These are phyloP conservation scores for Allochrocebus solatus DNA, from an alignment of 2,797 vertebrate species.

Conservation along the genomic window DNA sequence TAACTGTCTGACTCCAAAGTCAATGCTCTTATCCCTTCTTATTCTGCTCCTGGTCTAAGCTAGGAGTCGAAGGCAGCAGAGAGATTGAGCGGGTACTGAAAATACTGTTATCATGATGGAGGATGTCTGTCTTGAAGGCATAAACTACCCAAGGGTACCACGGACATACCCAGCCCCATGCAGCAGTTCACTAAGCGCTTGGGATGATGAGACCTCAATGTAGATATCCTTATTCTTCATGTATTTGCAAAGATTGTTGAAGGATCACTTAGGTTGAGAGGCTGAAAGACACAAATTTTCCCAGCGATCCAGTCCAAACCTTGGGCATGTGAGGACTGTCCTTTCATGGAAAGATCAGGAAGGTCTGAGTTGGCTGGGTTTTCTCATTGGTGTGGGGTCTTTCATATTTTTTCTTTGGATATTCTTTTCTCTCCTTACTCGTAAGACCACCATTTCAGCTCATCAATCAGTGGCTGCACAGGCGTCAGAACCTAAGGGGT, in stretches of 20 bases:
- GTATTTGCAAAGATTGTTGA: not conserved
- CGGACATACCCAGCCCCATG: not conserved
- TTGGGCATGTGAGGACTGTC: not conserved
- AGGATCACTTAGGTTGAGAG: not conserved
- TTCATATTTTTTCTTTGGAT: not conserved
- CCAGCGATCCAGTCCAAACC: not conserved
- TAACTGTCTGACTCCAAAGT: not conserved
- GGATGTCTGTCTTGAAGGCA: not conserved
- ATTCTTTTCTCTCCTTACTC: not conserved
- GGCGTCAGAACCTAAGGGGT: not conserved
- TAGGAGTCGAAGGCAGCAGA: not conserved
- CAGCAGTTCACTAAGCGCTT: not conserved
- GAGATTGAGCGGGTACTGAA: not conserved
- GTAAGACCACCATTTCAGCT: not conserved
- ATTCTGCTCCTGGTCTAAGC: not conserved
- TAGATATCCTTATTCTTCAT: not conserved
- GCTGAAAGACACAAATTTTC: not conserved
- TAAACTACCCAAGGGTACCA: not conserved
- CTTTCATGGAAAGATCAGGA: not conserved
- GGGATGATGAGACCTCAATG: not conserved
- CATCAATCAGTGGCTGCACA: not conserved
- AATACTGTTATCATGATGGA: not conserved
- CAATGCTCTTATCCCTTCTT: fast-evolving
- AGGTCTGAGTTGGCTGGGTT: no score
- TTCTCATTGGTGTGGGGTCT: fast-evolving